These are phyloP conservation scores for Pyralis farinalis DNA, from an alignment of 2,888 invertebrate genomes.

Conservation along the genomic window DNA sequence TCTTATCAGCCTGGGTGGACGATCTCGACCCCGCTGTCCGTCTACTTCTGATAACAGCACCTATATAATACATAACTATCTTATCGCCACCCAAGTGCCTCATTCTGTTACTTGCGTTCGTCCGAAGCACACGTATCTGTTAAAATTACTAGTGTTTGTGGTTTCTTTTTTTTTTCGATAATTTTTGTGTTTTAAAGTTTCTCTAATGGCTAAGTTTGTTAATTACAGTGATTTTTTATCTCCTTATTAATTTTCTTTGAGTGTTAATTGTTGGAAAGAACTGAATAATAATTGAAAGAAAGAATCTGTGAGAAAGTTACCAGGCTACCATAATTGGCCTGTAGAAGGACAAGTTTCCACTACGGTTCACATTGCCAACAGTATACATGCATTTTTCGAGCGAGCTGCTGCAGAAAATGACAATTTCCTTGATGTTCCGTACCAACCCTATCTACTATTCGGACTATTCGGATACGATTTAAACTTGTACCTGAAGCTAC, in stretches of 20 bases:
- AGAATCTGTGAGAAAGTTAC: slow-evolving; percentile 18
- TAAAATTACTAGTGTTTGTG: neutral
- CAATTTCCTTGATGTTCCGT: slow-evolving; percentile 73
- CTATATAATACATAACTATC: slow-evolving; percentile 56
- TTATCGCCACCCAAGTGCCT: slow-evolving; percentile 23
- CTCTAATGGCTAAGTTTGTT: slow-evolving; percentile 72
- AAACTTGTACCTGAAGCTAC: slow-evolving; percentile 50
- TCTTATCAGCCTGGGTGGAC: slow-evolving; percentile 51
- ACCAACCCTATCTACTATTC: slow-evolving; percentile 85
- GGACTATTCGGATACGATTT: slow-evolving; percentile 85
- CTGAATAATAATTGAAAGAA: slow-evolving; percentile 28
- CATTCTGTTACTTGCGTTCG: slow-evolving; percentile 33
- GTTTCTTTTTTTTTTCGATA: slow-evolving; percentile 17
- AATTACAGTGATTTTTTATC: slow-evolving; percentile 65
- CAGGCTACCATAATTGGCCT: slow-evolving; percentile 19
- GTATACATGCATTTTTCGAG: slow-evolving; percentile 72
- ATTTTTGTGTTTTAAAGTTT: slow-evolving; percentile 23
- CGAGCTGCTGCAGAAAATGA: slow-evolving; percentile 72
- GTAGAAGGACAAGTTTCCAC: slow-evolving; percentile 21
- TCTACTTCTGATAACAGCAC: slow-evolving; percentile 54
- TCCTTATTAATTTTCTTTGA: slow-evolving; percentile 48
- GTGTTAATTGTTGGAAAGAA: slow-evolving; percentile 24
- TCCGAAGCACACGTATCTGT: slow-evolving; percentile 28
- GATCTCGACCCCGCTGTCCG: slow-evolving; percentile 54
- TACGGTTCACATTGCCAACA: slow-evolving; percentile 53